Conservation (phyloP, 2,113 vertebrate species). For the Seriola quinqueradiata region DNA sequence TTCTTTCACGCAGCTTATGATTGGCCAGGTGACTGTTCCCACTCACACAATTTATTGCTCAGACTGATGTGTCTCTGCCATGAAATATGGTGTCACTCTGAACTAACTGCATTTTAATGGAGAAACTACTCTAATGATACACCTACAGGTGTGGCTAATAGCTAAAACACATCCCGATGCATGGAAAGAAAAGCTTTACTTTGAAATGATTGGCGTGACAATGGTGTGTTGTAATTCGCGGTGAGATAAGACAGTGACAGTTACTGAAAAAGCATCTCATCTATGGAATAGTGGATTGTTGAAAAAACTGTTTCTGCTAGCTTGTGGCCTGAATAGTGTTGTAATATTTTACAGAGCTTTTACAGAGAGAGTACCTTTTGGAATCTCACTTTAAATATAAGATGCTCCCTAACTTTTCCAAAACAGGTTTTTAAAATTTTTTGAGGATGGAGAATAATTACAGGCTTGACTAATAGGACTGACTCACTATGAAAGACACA, state of each 20-base stretch:
- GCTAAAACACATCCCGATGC: conserved; percentile 61
- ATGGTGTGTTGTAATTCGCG: conserved; percentile 32
- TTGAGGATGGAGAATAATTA: not conserved
- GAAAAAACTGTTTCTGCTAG: conserved; percentile 32
- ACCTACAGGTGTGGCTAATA: conserved; percentile 61
- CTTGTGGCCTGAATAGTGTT: conserved; percentile 6
- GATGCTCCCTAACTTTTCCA: not conserved
- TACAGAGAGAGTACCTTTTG: not conserved
- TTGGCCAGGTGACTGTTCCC: conserved; percentile 68
- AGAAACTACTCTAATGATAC: conserved; percentile 51
- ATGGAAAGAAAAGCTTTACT: conserved; percentile 33
- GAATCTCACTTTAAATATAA: not conserved
- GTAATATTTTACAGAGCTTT: not conserved
- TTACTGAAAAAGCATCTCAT: conserved; percentile 34
- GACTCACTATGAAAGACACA: not conserved
- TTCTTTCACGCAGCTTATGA: conserved; percentile 51
- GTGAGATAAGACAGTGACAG: conserved; percentile 49
- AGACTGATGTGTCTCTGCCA: conserved; percentile 63
- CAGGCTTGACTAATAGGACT: not conserved
- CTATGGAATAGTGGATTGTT: conserved; percentile 30
- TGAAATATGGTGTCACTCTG: conserved; percentile 75
- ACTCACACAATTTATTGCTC: conserved; percentile 61
- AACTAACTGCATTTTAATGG: conserved; percentile 67
- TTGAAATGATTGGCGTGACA: conserved; percentile 42
- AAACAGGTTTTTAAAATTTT: not conserved